phyloP scores from a whole-genome alignment of 2,113 vertebrate genomes.

The Neogobius melanostomus region DNA sequence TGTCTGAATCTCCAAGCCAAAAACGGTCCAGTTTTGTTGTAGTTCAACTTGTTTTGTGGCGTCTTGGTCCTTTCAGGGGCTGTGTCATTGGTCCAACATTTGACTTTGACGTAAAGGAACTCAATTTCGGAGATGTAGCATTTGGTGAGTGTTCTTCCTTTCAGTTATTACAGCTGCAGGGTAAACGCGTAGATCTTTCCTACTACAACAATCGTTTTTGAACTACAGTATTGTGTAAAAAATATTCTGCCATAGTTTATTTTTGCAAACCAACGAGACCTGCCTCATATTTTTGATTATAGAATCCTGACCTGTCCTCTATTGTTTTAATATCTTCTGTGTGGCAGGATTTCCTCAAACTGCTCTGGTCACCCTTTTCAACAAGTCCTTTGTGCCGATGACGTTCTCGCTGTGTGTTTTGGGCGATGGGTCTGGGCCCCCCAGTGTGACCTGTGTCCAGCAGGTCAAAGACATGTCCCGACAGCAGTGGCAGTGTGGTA shows the following conservation, averaged over 20 bases:
- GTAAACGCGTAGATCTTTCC: neutral
- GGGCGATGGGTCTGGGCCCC: slow-evolving; percentile 74
- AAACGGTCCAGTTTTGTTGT: neutral
- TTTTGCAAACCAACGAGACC: too few relatives aligned
- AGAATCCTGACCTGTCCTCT: neutral
- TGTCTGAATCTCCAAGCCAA: too few relatives aligned
- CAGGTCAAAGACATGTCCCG: slow-evolving; percentile 42
- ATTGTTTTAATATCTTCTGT: neutral
- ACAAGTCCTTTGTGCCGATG: slow-evolving; percentile 83
- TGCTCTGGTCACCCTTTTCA: slow-evolving; percentile 77
- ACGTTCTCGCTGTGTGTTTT: slow-evolving; percentile 80
- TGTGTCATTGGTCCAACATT: slow-evolving; percentile 81
- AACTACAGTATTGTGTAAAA: too few relatives aligned
- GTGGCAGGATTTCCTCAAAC: slow-evolving; percentile 81
- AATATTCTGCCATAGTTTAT: too few relatives aligned
- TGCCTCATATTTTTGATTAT: neutral
- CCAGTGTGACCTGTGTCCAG: slow-evolving; percentile 63
- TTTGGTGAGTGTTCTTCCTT: slow-evolving; percentile 79
- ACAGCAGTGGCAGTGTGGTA: slow-evolving; percentile 52
- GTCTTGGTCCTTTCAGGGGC: slow-evolving; percentile 72
- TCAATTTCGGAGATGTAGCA: slow-evolving; percentile 83
- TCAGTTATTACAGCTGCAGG: neutral
- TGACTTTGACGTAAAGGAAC: slow-evolving; percentile 78
- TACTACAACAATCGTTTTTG: neutral
- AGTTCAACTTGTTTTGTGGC: neutral